Conservation (phyloP, 2,797 vertebrate genomes). For the Clarias fuscus region DNA sequence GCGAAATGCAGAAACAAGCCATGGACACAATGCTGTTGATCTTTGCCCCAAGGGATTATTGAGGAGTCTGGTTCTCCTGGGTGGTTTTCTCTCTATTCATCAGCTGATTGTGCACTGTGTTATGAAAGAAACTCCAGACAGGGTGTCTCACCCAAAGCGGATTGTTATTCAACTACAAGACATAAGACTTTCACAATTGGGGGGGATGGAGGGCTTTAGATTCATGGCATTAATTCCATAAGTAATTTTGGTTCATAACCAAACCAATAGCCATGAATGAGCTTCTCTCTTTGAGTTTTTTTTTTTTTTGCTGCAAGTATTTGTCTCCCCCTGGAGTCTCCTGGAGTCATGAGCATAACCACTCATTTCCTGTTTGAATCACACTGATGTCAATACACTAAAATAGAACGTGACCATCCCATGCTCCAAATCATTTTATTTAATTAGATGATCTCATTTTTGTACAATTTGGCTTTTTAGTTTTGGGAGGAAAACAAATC, state of each 20-base stretch:
- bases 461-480: background rate
- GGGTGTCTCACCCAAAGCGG: conserved; percentile 35
- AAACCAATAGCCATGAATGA: background rate
- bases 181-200: background rate
- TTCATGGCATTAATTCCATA: background rate
- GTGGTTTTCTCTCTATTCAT: conserved; percentile 22
- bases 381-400: conserved; percentile 40
- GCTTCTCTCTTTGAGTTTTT: background rate
- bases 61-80: conserved; percentile 41
- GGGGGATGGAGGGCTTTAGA: background rate
- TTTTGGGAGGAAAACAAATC: background rate
- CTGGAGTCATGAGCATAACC: conserved; percentile 38
- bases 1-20: conserved; percentile 28
- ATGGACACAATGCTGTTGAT: conserved; percentile 47
- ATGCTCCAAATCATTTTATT: conserved; percentile 38
- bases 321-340: conserved; percentile 45
- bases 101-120: conserved; percentile 42
- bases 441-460: conserved; percentile 8
- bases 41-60: conserved; percentile 45
- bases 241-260: background rate
- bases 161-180: conserved; percentile 44
- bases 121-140: conserved; percentile 25
- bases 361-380: conserved; percentile 66
- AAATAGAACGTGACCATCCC: conserved; percentile 53
- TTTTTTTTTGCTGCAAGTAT: background rate